phyloP scores from a whole-genome alignment of 2,888 invertebrate species.

The Siphonodentalium dalli region DNA sequence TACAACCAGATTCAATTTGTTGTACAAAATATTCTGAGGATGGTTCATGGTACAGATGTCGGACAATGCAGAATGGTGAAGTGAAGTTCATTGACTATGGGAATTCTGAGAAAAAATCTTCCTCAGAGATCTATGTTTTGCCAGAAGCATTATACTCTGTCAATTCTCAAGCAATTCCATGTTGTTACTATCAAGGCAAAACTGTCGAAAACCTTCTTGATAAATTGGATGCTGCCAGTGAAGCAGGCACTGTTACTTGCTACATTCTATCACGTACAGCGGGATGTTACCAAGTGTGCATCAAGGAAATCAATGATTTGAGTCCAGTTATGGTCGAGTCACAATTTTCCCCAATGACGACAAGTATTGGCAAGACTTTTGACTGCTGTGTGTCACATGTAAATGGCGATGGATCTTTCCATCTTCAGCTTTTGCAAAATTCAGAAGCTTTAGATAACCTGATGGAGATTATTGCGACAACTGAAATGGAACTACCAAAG shows the following conservation, averaged over 20 bases:
- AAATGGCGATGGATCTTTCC: constrained; percentile 35
- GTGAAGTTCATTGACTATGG: constrained; percentile 43
- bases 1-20: no score
- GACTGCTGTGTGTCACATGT: constrained; percentile 36
- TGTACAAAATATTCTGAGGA: no score
- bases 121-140: constrained; percentile 30
- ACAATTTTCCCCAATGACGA: constrained; percentile 22
- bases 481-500: constrained; percentile 22
- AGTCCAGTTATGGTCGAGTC: constrained; percentile 17
- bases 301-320: constrained; percentile 29
- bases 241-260: no score
- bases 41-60: no score
- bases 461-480: constrained; percentile 31
- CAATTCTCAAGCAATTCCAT: constrained; percentile 34
- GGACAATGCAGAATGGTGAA: constrained; percentile 28
- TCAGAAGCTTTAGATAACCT: constrained; percentile 32
- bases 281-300: constrained; percentile 26
- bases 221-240: constrained; percentile 25
- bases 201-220: constrained; percentile 32
- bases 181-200: constrained; percentile 31
- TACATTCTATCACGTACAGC: no score
- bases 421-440: constrained; percentile 35
- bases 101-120: constrained; percentile 36
- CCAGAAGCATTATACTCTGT: constrained; percentile 32
- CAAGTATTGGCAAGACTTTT: constrained; percentile 31